Evolutionary conservation across 2,797 vertebrate genomes (phyloP), one percentile per base, ranked within the genome.

Genomic region (Danio aesculapii): DNA sequence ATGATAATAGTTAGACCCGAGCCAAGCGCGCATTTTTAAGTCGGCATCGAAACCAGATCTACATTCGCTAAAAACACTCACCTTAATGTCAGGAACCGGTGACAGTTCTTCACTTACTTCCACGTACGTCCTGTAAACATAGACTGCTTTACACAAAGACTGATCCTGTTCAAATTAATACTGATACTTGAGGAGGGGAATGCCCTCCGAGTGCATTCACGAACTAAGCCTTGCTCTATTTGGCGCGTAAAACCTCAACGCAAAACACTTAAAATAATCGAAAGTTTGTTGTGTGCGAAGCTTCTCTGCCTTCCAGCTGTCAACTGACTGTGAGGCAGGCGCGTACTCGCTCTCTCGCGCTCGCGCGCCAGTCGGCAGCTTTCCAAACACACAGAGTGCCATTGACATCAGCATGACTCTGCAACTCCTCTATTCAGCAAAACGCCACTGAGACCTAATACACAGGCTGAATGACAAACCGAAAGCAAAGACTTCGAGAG

Each of bases 331-430:
- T 17, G 53, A 49, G 55, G 19, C 7, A 16, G 55, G 72, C 55
- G 72, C 72, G 47, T 13, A 17, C 70, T 30, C 21, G 19, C 30
- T 13, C 17, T 49, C 17, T 5, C 9, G 10, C 10, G 50, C 17
- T 55, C 80, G 12, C 77, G 49, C 19, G 12, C 78, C 41, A 59
- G 66, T 49, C 75, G 79, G 73, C 81, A 7, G 4, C 9, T 16
- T 44, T 87, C 85, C 88, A 81, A 53, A 39, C 8, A 13, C 57
- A 17, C 50, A 47, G 76, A 70, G 84, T 85, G 81, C 79, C 85
- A 83, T 81, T 81, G 84, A 88, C 91, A 89, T 86, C 90, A 81
- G 86, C 91, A 88, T 94, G 93, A 94, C 93, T 91, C 59, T 85
- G 93, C 93, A 92, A 89, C 85, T 91, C 75, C 50, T 72, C 69